Percentiles rank a stretch among this genome's conserved stretches.
Conservation (phyloP, 2,797 vertebrate species). For the Synanceia verrucosa region DNA sequence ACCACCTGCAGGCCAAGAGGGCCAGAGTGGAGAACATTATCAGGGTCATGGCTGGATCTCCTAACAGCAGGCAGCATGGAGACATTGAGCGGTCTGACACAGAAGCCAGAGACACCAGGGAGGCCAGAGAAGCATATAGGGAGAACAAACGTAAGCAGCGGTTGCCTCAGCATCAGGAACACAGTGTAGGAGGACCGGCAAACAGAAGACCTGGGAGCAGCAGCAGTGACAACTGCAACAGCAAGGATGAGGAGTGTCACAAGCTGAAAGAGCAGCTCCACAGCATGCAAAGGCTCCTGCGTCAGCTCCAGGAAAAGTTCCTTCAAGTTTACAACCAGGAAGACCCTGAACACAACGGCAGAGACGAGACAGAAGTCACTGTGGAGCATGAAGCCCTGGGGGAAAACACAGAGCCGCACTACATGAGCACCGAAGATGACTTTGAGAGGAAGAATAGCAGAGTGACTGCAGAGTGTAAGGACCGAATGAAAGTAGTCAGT, state of each 20-base stretch:
- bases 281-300: slow-evolving; percentile 88
- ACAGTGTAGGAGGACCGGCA: slow-evolving; percentile 23
- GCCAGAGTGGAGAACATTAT: slow-evolving; percentile 95
- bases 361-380: slow-evolving; percentile 43
- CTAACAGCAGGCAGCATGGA: slow-evolving; percentile 67
- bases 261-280: slow-evolving; percentile 90
- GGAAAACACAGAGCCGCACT: slow-evolving; percentile 42
- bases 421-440: slow-evolving; percentile 27
- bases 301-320: slow-evolving; percentile 88
- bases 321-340: slow-evolving; percentile 81
- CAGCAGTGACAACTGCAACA: slow-evolving; percentile 43
- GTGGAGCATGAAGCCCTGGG: slow-evolving; percentile 42
- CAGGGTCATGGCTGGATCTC: slow-evolving; percentile 87
- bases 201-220: slow-evolving; percentile 49
- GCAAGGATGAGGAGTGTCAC: slow-evolving; percentile 83
- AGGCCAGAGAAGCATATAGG: slow-evolving; percentile 70
- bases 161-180: slow-evolving; percentile 85
- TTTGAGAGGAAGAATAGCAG: slow-evolving; percentile 54
- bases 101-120: slow-evolving; percentile 66
- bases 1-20: slow-evolving; percentile 89
- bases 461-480: slow-evolving; percentile 48
- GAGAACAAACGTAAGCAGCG: slow-evolving; percentile 90
- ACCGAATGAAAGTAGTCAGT: slow-evolving; percentile 51
- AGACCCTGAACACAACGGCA: slow-evolving; percentile 61
- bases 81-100: slow-evolving; percentile 66